These are phyloP conservation scores for Pseudorectes ferrugineus DNA, from an alignment of 2,113 vertebrate genomes.

Conservation along the genomic window DNA sequence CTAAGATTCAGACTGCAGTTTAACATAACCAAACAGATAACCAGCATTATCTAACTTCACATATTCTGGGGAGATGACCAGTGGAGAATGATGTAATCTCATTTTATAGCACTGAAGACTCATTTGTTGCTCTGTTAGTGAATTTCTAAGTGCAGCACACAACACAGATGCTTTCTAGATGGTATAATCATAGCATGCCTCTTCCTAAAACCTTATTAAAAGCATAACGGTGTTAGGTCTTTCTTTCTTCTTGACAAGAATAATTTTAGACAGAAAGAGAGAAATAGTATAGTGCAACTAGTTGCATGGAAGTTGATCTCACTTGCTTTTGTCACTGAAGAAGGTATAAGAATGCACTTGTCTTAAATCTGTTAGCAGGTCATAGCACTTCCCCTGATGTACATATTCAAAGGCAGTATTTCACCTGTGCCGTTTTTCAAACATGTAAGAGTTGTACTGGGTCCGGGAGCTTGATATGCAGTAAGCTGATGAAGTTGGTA, in stretches of 20 bases:
- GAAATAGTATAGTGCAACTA: not conserved
- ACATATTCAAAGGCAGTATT: not conserved
- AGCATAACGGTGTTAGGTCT: not conserved
- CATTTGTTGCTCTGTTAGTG: not conserved
- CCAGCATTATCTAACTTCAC: not conserved
- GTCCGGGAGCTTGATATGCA: not conserved
- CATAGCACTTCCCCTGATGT: not conserved
- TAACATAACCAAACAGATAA: not conserved
- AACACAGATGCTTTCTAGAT: not conserved
- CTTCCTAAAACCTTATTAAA: not conserved
- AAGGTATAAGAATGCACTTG: not conserved
- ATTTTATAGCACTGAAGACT: not conserved
- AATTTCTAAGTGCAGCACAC: not conserved
- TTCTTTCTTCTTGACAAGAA: not conserved
- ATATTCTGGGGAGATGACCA: not conserved
- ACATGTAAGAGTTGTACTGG: not conserved
- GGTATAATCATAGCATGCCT: not conserved
- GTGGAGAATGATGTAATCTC: not conserved
- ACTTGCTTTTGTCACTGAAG: not conserved
- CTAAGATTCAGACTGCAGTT: not conserved
- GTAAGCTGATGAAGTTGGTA: not conserved
- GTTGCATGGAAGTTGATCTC: not conserved
- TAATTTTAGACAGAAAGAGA: not conserved
- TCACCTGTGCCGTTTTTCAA: not conserved
- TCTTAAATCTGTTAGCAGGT: not conserved